Evolutionary conservation across 2,113 vertebrate species (phyloP).

Genomic region (Gavialis gangeticus): DNA sequence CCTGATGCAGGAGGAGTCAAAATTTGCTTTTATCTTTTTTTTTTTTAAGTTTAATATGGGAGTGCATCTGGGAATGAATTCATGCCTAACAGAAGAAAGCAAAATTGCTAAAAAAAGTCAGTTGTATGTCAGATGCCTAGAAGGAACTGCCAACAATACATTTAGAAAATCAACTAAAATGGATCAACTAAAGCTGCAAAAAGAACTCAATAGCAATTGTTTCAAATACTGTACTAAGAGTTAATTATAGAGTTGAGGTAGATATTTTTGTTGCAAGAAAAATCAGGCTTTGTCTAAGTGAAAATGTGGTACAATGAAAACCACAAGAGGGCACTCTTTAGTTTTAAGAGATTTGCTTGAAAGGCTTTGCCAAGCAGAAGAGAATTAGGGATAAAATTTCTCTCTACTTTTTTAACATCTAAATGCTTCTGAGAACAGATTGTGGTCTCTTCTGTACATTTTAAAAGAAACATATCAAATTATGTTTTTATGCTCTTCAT

Average conservation of each 20-base stretch:
- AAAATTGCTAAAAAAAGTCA: neutral
- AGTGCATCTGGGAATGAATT: neutral
- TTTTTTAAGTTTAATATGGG: neutral
- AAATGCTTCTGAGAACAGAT: neutral
- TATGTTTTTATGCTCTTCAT: neutral
- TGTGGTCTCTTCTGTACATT: neutral
- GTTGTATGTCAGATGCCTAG: neutral
- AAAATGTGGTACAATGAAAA: neutral
- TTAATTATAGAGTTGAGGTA: neutral
- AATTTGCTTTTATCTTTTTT: neutral
- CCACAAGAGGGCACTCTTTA: slow-evolving; percentile 44
- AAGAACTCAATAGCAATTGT: fast-evolving
- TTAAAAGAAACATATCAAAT: neutral
- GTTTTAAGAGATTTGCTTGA: neutral
- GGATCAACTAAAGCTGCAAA: neutral
- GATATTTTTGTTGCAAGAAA: neutral
- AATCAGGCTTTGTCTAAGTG: fast-evolving
- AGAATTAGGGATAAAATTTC: neutral
- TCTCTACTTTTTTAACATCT: neutral
- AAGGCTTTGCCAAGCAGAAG: neutral
- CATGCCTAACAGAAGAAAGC: neutral
- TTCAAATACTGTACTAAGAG: neutral
- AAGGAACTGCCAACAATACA: neutral
- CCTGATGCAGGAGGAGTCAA: neutral
- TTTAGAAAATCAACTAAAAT: neutral